These are phyloP conservation scores for Leptothorax acervorum DNA, from an alignment of 2,888 invertebrate genomes.

Conservation along the genomic window DNA sequence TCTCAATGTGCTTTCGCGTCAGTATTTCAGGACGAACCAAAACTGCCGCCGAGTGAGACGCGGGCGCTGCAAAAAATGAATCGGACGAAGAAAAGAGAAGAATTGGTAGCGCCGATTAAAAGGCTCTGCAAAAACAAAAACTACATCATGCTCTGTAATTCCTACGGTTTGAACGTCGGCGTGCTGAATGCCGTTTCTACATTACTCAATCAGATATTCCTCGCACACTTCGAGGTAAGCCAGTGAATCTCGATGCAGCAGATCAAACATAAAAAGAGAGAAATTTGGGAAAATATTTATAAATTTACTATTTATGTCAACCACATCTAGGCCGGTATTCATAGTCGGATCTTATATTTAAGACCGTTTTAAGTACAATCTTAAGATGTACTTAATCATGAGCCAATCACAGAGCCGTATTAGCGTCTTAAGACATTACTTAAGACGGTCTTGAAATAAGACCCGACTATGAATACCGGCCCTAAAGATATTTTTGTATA, in stretches of 20 bases:
- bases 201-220: constrained; percentile 86
- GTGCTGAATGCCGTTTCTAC: constrained; percentile 91
- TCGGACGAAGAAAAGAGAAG: constrained; percentile 60
- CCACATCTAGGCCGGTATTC: too few relatives aligned
- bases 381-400: too few relatives aligned
- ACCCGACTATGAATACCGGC: too few relatives aligned
- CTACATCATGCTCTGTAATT: constrained; percentile 88
- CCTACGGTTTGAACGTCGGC: constrained; percentile 91
- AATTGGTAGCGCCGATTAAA: constrained; percentile 82
- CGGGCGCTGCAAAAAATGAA: constrained; percentile 78
- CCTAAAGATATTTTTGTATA: neutral
- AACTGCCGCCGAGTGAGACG: constrained; percentile 86
- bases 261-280: neutral
- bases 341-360: too few relatives aligned
- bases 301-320: neutral
- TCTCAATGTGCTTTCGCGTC: constrained; percentile 64
- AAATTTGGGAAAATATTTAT: constrained; percentile 2
- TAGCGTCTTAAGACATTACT: too few relatives aligned
- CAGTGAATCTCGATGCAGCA: constrained; percentile 10
- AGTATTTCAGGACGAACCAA: constrained; percentile 88
- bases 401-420: too few relatives aligned
- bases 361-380: too few relatives aligned
- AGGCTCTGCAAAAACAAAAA: constrained; percentile 87
- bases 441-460: too few relatives aligned
- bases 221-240: constrained; percentile 85